phyloP scores from a whole-genome alignment of 2,797 vertebrate species.

The Chelon auratus region DNA sequence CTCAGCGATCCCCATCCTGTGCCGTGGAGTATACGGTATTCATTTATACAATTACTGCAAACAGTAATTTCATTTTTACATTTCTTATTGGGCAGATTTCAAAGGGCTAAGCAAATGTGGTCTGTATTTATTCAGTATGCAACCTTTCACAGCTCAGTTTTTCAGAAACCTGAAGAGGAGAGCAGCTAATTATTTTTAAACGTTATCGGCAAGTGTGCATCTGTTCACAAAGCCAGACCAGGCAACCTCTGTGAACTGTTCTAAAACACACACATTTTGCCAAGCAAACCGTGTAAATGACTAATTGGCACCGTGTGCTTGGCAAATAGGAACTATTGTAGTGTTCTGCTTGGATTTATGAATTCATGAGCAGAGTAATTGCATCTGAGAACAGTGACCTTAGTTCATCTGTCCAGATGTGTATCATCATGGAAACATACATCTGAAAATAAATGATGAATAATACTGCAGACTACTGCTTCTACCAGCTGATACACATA shows the following conservation, averaged over 20 bases:
- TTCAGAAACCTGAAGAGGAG: not conserved
- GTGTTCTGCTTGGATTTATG: slow-evolving; percentile 15
- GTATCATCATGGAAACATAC: slow-evolving; percentile 11
- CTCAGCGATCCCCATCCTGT: not conserved
- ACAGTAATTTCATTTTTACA: not conserved
- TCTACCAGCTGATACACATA: not conserved
- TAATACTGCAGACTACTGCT: not conserved
- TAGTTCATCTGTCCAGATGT: not conserved
- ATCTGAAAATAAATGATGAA: not conserved
- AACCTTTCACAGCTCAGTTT: not conserved
- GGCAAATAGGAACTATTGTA: not conserved
- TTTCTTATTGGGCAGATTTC: not conserved
- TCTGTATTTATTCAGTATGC: not conserved
- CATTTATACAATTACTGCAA: not conserved
- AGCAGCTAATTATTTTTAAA: slow-evolving; percentile 2
- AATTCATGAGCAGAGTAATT: not conserved
- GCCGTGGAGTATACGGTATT: not conserved
- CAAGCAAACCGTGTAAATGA: not conserved
- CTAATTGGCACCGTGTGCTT: not conserved
- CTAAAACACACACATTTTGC: not conserved
- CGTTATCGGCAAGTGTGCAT: not conserved
- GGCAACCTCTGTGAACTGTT: not conserved
- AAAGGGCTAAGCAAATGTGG: not conserved
- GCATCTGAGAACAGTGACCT: not conserved
- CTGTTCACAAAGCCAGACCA: not conserved